A percentile compares a stretch with the other conserved stretches of the same genome.
These are phyloP conservation scores for Laspeyria flexula DNA, from an alignment of 2,888 invertebrate genomes.

Conservation along the genomic window DNA sequence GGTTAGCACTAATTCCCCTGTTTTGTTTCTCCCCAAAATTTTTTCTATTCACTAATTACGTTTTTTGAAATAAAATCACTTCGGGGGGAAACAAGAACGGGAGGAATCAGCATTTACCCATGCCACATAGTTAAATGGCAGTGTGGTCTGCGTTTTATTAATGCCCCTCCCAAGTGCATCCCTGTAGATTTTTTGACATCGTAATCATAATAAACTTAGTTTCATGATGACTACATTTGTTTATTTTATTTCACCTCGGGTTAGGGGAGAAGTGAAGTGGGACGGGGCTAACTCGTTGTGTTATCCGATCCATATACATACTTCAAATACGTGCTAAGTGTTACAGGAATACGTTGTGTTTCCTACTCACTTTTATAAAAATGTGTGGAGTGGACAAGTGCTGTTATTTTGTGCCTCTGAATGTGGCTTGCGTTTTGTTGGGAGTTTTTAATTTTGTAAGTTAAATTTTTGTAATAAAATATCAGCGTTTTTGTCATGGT, in stretches of 20 bases:
- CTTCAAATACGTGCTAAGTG: background rate
- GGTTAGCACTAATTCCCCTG: too few species aligned
- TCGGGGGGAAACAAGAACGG: too few species aligned
- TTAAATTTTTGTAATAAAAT: conserved; percentile 23
- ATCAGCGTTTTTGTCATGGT: too few species aligned
- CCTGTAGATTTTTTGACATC: conserved; percentile 31
- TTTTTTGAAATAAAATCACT: too few species aligned
- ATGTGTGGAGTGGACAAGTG: conserved; percentile 34
- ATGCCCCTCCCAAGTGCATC: conserved; percentile 22
- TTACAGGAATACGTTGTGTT: conserved; percentile 5
- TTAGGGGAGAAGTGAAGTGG: background rate
- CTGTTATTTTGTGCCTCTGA: conserved; percentile 38
- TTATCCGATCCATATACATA: too few species aligned
- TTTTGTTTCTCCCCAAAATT: too few species aligned
- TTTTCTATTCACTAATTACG: too few species aligned
- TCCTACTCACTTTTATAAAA: background rate
- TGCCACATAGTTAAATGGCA: too few species aligned
- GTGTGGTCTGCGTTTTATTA: too few species aligned
- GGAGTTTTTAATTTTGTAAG: conserved; percentile 45
- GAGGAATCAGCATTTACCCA: too few species aligned
- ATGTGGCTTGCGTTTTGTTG: conserved; percentile 34
- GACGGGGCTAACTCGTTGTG: background rate
- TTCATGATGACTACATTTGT: conserved; percentile 31
- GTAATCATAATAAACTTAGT: conserved; percentile 35
- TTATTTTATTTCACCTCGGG: conserved; percentile 18